Conservation (phyloP, 2,113 vertebrate species). For the Hassar affinis region DNA sequence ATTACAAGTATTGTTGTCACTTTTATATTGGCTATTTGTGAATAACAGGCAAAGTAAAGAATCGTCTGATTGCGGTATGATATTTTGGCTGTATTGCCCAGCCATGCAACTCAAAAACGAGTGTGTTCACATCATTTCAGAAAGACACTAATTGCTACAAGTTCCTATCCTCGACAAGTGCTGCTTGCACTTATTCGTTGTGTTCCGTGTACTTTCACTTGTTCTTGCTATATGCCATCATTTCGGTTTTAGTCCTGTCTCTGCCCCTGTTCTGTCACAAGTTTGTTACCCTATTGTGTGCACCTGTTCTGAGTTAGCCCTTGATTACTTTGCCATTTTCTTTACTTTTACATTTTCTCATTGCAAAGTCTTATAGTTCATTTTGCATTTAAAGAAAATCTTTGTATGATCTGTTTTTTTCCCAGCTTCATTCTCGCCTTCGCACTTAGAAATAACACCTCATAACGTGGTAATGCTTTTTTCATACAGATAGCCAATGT, state of each 20-base stretch:
- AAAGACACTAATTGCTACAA: not conserved
- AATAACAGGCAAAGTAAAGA: not conserved
- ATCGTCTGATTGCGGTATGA: not conserved
- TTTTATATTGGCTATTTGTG: not conserved
- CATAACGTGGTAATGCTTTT: not conserved
- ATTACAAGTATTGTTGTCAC: not conserved
- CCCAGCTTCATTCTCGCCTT: not conserved
- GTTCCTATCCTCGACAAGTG: not conserved
- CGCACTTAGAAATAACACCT: not conserved
- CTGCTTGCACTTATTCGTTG: not conserved
- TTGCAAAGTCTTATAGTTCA: not conserved
- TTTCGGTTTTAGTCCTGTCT: not conserved
- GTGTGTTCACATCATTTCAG: not conserved
- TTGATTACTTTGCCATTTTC: not conserved
- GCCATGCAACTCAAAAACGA: not conserved
- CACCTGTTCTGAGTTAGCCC: not conserved
- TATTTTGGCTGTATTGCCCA: not conserved
- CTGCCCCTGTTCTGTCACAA: not conserved
- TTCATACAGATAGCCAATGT: no score
- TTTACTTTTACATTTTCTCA: not conserved
- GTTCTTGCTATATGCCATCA: not conserved
- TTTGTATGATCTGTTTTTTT: not conserved
- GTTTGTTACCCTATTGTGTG: not conserved
- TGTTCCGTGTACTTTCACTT: not conserved
- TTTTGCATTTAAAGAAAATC: not conserved